Evolutionary conservation across 2,888 invertebrate species (phyloP).

Genomic region (Oligia fasciuncula): DNA sequence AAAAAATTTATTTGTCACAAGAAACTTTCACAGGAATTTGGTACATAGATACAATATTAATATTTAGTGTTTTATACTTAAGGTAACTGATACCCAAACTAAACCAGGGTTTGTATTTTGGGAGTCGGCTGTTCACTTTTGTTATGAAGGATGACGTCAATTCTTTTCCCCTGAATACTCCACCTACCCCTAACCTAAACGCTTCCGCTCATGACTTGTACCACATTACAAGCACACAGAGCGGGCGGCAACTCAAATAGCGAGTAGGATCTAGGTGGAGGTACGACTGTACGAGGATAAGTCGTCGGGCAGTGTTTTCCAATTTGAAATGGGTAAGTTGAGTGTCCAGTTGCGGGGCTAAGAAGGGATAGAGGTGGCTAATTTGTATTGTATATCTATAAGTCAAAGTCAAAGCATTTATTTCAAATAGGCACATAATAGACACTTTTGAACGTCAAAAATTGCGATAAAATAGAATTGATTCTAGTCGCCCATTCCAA

Average conservation of each 20-base stretch:
- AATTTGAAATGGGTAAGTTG: conserved; percentile 83
- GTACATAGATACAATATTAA: too few species aligned
- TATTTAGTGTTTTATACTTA: too few species aligned
- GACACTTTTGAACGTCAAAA: too few species aligned
- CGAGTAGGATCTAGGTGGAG: conserved; percentile 77
- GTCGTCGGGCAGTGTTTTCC: conserved; percentile 82
- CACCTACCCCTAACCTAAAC: not conserved
- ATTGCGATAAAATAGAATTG: too few species aligned
- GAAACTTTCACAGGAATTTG: too few species aligned
- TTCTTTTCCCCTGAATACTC: not conserved
- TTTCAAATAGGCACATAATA: too few species aligned
- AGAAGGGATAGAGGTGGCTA: conserved; percentile 62
- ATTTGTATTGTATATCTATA: not conserved
- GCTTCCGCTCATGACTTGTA: conserved; percentile 43
- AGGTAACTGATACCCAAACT: too few species aligned
- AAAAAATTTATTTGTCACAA: too few species aligned
- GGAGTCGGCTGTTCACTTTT: not conserved
- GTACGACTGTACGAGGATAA: conserved; percentile 81
- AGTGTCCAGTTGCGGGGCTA: conserved; percentile 68
- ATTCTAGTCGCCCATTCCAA: too few species aligned
- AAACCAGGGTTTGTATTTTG: too few species aligned
- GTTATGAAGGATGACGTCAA: not conserved
- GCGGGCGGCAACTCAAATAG: conserved; percentile 84
- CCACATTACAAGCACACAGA: conserved; percentile 63
- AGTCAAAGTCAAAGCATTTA: too few species aligned